Evolutionary conservation across 2,888 invertebrate species (phyloP).

Genomic region (Acanthacorydalis orientalis): DNA sequence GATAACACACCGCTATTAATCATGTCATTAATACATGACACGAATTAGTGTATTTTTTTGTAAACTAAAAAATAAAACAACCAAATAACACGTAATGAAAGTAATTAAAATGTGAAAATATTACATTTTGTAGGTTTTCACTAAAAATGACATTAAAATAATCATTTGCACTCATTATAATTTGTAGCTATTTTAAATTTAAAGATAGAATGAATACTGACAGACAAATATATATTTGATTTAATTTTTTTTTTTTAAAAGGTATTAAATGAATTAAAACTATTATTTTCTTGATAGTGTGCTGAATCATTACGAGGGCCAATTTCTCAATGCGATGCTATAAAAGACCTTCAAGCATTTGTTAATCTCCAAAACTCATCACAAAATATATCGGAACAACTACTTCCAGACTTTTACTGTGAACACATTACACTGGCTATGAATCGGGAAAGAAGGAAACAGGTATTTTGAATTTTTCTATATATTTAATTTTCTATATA

Average conservation of each 20-base stretch:
- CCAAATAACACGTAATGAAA: too few relatives aligned
- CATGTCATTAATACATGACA: too few relatives aligned
- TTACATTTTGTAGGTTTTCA: too few relatives aligned
- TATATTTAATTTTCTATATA: too few relatives aligned
- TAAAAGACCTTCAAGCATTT: slow-evolving; percentile 45
- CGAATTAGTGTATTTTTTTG: too few relatives aligned
- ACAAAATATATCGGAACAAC: slow-evolving; percentile 50
- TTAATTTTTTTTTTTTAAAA: background rate
- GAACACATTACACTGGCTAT: slow-evolving; percentile 86
- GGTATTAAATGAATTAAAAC: background rate
- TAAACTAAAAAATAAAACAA: too few relatives aligned
- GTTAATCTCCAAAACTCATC: slow-evolving; percentile 50
- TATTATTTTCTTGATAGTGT: slow-evolving; percentile 31
- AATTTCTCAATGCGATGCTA: slow-evolving; percentile 52
- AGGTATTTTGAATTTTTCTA: slow-evolving; percentile 39
- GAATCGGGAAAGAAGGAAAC: slow-evolving; percentile 79
- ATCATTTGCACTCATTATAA: too few relatives aligned
- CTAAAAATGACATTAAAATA: too few relatives aligned
- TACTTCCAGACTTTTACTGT: slow-evolving; percentile 87
- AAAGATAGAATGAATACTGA: too few relatives aligned
- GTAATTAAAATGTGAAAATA: too few relatives aligned
- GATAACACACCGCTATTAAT: too few relatives aligned
- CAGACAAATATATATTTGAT: background rate
- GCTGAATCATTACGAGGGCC: slow-evolving; percentile 52
- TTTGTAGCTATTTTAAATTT: too few relatives aligned